phyloP scores from a whole-genome alignment of 2,888 invertebrate species.

The Tetragonisca angustula region DNA sequence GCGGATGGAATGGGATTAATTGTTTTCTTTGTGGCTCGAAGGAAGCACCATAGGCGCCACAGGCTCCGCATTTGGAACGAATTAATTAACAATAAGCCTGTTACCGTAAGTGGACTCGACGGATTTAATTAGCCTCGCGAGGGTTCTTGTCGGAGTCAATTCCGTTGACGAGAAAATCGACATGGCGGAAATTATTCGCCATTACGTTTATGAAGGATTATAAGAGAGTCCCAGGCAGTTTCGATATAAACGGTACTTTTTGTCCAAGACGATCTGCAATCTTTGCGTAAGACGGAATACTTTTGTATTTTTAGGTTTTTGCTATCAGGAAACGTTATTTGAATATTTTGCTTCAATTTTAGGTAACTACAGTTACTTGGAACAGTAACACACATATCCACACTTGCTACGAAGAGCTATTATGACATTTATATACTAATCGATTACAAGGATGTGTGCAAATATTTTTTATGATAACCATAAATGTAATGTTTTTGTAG shows the following conservation, averaged over 20 bases:
- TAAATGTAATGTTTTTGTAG: neutral
- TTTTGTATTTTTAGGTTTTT: neutral
- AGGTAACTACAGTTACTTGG: too few relatives aligned
- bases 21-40: constrained; percentile 13
- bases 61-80: constrained; percentile 2
- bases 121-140: constrained; percentile 29
- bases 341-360: neutral
- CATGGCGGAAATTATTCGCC: constrained; percentile 13
- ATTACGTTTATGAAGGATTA: neutral
- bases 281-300: neutral
- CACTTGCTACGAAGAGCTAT: too few relatives aligned
- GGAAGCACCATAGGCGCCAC: constrained; percentile 34
- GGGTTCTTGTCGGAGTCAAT: neutral
- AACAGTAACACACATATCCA: too few relatives aligned
- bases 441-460: too few relatives aligned
- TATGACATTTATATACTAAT: too few relatives aligned
- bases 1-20: constrained; percentile 19
- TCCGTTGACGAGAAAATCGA: neutral
- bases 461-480: too few relatives aligned
- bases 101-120: constrained; percentile 25
- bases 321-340: neutral
- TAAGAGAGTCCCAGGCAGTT: neutral
- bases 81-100: constrained; percentile 31
- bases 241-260: neutral
- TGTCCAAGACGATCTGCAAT: neutral